A percentile compares a stretch with the other conserved stretches of the same genome.
Conservation (phyloP, 2,797 vertebrate species). For the Aselliscus stoliczkanus region DNA sequence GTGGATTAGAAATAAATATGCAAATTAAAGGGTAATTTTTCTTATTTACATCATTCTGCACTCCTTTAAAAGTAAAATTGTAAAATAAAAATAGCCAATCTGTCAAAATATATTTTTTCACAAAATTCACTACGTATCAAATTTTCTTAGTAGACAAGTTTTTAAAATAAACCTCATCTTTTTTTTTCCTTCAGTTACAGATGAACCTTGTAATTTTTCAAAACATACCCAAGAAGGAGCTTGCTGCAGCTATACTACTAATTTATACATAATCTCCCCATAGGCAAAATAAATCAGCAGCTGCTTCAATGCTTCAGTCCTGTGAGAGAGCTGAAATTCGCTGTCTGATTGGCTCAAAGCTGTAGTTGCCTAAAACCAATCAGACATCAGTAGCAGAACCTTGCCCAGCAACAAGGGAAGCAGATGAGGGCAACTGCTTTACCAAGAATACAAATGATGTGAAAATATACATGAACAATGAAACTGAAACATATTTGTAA, state of each 20-base stretch:
- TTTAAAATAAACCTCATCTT: background rate
- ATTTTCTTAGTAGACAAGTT: background rate
- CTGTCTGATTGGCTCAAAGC: slow-evolving; percentile 70
- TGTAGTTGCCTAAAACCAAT: slow-evolving; percentile 69
- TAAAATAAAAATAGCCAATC: slow-evolving; percentile 25
- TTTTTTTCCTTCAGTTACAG: slow-evolving; percentile 10
- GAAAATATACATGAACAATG: background rate
- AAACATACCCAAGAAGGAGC: slow-evolving; percentile 73
- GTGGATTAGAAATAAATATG: background rate
- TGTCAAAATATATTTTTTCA: background rate
- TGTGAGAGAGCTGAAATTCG: background rate
- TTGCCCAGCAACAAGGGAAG: slow-evolving; percentile 78
- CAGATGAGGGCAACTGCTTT: slow-evolving; percentile 40
- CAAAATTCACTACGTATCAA: background rate
- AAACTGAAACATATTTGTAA: slow-evolving; percentile 23
- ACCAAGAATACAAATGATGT: background rate
- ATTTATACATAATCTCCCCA: slow-evolving; percentile 55
- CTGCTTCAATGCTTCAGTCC: slow-evolving; percentile 64
- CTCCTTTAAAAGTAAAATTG: background rate
- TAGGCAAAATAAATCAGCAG: slow-evolving; percentile 71
- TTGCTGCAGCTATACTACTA: slow-evolving; percentile 55
- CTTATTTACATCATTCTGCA: background rate
- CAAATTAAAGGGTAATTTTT: slow-evolving; percentile 19
- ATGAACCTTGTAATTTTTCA: slow-evolving; percentile 64
- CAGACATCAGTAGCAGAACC: slow-evolving; percentile 29